Percentiles rank a stretch among this genome's conserved stretches.
Conservation (phyloP, 2,113 vertebrate species). For the Apodemus speciosus region DNA sequence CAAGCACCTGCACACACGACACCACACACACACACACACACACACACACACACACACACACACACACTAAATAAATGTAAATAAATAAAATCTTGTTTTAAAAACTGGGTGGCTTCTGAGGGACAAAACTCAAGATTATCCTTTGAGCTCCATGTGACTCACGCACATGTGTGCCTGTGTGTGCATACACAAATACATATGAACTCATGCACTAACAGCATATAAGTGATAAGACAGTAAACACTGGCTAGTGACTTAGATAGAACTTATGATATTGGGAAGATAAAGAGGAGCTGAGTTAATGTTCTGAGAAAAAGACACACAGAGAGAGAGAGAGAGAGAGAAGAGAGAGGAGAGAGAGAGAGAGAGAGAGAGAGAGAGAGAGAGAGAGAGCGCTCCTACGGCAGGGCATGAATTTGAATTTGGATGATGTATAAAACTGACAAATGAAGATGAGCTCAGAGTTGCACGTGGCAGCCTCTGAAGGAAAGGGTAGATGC, state of each 20-base stretch:
- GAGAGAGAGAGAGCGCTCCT: neutral
- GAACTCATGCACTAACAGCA: neutral
- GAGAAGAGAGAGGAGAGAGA: too few species aligned
- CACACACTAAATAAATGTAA: neutral
- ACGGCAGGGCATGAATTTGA: neutral
- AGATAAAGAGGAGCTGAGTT: too few species aligned
- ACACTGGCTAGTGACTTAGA: neutral
- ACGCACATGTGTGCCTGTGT: too few species aligned
- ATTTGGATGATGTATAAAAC: neutral
- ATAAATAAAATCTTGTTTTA: neutral
- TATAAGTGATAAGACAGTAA: neutral
- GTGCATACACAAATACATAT: neutral
- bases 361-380: neutral
- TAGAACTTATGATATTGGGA: neutral
- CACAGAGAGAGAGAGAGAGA: neutral
- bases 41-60: neutral
- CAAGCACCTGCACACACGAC: neutral
- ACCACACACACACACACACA: neutral
- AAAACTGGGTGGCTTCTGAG: neutral
- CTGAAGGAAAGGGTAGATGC: neutral
- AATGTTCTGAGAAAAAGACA: neutral
- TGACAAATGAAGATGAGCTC: neutral
- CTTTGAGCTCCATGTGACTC: neutral
- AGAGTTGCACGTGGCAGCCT: neutral
- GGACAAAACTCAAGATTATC: neutral